Conservation (phyloP, 2,888 invertebrate genomes). For the Polyploca ridens region DNA sequence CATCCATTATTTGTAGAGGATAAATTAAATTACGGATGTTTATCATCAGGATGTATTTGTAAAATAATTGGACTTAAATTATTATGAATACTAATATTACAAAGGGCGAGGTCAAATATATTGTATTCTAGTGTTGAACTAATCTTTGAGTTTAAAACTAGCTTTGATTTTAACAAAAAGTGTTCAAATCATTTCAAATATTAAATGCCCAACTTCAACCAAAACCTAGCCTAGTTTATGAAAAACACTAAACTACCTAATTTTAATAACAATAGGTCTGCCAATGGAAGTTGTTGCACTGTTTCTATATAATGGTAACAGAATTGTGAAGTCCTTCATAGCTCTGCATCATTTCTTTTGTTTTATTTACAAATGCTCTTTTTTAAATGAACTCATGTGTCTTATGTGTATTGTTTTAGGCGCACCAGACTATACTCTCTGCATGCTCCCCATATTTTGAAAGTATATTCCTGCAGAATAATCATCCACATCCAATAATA, state of each 20-base stretch:
- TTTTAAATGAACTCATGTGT: slow-evolving; percentile 28
- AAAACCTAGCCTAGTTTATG: slow-evolving; percentile 27
- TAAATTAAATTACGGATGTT: neutral
- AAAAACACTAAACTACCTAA: slow-evolving; percentile 52
- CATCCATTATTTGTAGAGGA: neutral
- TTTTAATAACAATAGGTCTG: slow-evolving; percentile 70
- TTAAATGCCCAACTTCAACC: neutral
- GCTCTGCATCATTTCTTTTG: slow-evolving; percentile 58
- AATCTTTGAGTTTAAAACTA: neutral
- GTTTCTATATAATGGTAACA: slow-evolving; percentile 57
- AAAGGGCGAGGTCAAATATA: neutral
- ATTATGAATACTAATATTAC: neutral
- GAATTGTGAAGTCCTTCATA: slow-evolving; percentile 65
- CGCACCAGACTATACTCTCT: slow-evolving; percentile 96
- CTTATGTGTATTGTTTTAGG: slow-evolving; percentile 82
- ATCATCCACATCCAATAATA: slow-evolving; percentile 96
- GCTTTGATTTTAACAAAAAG: too few species aligned
- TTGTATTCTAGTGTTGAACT: too few species aligned
- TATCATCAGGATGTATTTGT: neutral
- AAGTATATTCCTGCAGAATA: slow-evolving; percentile 94
- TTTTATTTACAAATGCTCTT: slow-evolving; percentile 45
- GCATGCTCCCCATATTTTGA: slow-evolving; percentile 98
- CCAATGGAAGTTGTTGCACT: slow-evolving; percentile 54
- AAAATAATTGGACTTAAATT: neutral
- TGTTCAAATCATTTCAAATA: neutral